Percentiles rank a stretch among this genome's conserved stretches.
phyloP scores from a whole-genome alignment of 37 sponge, comb jelly and placozoan genomes.

The Agelas oroides region DNA sequence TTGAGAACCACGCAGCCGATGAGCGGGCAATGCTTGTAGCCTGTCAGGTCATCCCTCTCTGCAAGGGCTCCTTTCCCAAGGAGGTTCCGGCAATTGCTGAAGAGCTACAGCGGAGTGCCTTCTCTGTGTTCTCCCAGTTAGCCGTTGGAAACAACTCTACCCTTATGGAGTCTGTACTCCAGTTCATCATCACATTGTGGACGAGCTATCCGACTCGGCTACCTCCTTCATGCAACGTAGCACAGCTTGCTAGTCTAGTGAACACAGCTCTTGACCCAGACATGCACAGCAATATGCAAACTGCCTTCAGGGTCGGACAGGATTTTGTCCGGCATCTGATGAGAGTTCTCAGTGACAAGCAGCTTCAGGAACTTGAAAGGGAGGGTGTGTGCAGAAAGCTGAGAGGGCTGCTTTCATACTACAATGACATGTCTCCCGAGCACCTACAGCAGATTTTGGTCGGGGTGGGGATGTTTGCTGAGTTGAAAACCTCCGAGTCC shows the following conservation, averaged over 20 bases:
- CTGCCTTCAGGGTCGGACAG: constrained; percentile 15
- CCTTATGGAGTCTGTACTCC: background rate
- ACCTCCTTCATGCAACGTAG: constrained; percentile 7
- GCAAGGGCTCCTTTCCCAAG: background rate
- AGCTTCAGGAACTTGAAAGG: constrained; percentile 34
- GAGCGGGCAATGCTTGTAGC: constrained; percentile 6
- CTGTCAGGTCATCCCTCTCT: constrained; percentile 3
- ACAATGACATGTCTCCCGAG: constrained; percentile 26
- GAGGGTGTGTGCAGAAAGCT: constrained; percentile 42
- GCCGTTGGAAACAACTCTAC: background rate
- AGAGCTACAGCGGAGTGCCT: constrained; percentile 30
- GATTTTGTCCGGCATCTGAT: constrained; percentile 27
- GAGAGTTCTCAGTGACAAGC: constrained; percentile 25
- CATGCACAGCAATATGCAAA: background rate
- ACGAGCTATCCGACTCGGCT: constrained; percentile 28
- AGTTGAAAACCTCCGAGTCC: background rate
- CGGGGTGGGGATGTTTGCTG: constrained; percentile 43
- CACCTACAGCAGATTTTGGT: constrained; percentile 19
- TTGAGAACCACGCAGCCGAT: constrained; percentile 13
- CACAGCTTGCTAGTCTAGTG: constrained; percentile 30
- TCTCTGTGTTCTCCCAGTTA: constrained; percentile 28
- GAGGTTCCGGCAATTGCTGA: background rate
- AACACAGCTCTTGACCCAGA: constrained; percentile 22
- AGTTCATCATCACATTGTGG: constrained; percentile 30
- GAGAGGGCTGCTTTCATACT: constrained; percentile 6